These are phyloP conservation scores for Petrocephalus schoutedeni DNA, from an alignment of 2,797 vertebrate genomes.

Conservation along the genomic window DNA sequence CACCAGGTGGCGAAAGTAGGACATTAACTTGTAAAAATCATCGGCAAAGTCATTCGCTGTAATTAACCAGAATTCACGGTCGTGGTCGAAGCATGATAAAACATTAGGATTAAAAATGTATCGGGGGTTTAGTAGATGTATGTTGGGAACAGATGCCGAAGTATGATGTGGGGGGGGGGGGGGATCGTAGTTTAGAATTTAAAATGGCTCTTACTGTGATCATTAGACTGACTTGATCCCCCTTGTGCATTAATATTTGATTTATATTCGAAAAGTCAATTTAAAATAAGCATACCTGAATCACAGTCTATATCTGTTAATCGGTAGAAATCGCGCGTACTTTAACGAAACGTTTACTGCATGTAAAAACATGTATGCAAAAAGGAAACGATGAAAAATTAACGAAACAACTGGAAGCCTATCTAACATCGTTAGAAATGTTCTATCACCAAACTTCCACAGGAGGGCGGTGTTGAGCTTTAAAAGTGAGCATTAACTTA, in stretches of 20 bases:
- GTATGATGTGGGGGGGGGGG: neutral
- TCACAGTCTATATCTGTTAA: neutral
- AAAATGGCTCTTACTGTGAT: neutral
- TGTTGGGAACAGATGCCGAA: neutral
- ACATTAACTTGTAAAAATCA: slow-evolving; percentile 27
- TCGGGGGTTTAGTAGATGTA: neutral
- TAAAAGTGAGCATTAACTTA: slow-evolving; percentile 38
- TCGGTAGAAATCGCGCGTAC: neutral
- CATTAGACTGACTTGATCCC: neutral
- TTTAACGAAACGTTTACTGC: neutral
- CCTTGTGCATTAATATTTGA: neutral
- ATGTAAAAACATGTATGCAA: neutral
- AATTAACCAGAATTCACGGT: slow-evolving; percentile 32
- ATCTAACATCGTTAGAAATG: slow-evolving; percentile 17
- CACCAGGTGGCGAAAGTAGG: slow-evolving; percentile 42
- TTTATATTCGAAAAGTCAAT: slow-evolving; percentile 5
- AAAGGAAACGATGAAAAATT: slow-evolving; percentile 21
- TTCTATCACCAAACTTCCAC: slow-evolving; percentile 59
- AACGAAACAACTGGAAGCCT: slow-evolving; percentile 31
- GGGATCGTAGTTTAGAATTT: neutral
- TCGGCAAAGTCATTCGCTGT: slow-evolving; percentile 33
- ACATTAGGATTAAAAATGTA: neutral
- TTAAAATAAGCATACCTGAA: neutral
- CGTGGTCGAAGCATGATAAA: neutral
- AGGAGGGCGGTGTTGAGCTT: slow-evolving; percentile 88